Conservation (phyloP, 2,113 vertebrate genomes). For the Boulengeromyrus knoepffleri region DNA sequence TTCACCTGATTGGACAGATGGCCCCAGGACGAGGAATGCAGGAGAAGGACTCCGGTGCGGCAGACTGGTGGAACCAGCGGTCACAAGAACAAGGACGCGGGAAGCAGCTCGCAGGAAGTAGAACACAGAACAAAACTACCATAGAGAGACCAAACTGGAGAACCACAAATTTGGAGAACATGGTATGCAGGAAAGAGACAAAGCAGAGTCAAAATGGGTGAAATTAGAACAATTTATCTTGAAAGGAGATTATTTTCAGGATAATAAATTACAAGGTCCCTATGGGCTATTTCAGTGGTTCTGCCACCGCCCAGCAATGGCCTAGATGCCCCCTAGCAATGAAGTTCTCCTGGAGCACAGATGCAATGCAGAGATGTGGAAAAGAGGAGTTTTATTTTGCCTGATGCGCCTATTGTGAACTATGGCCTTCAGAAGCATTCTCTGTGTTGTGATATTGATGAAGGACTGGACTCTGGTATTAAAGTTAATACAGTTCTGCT, state of each 20-base stretch:
- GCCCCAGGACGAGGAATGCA: background rate
- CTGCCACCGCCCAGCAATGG: background rate
- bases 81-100: background rate
- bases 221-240: background rate
- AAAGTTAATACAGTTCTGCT: conserved; percentile 6
- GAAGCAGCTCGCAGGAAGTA: background rate
- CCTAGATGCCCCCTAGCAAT: background rate
- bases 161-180: background rate
- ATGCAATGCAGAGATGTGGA: background rate
- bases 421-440: background rate
- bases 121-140: background rate
- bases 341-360: background rate
- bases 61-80: background rate
- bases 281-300: background rate
- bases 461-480: conserved; percentile 36
- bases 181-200: background rate
- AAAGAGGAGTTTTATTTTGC: background rate
- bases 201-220: background rate
- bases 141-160: background rate
- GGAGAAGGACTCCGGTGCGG: background rate
- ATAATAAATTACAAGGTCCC: background rate
- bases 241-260: background rate
- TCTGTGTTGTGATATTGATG: background rate
- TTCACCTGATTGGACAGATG: background rate
- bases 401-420: background rate